Evolutionary conservation across 2,113 vertebrate genomes (phyloP).

Genomic region (Hemichromis elongatus): DNA sequence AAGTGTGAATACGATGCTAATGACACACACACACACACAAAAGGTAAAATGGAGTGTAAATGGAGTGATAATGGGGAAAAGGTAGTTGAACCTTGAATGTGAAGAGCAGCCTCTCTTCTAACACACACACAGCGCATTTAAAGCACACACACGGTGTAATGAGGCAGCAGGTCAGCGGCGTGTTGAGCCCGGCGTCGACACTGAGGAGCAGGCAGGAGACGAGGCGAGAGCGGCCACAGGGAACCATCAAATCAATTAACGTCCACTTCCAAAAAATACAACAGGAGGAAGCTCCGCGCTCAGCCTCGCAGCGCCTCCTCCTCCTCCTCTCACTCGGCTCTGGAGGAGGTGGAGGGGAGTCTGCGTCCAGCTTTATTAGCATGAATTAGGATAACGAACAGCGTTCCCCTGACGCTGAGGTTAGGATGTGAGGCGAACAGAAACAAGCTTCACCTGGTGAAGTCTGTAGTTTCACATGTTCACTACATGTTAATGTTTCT

Average conservation of each 20-base stretch:
- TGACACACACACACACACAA: background rate
- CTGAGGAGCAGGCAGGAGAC: conserved; percentile 51
- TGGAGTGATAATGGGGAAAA: conserved; percentile 37
- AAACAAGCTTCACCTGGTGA: background rate
- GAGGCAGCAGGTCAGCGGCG: conserved; percentile 73
- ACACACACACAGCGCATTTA: background rate
- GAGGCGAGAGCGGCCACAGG: conserved; percentile 62
- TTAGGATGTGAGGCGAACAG: background rate
- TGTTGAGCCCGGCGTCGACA: conserved; percentile 1
- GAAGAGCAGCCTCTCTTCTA: background rate
- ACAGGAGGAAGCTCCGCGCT: conserved; percentile 61
- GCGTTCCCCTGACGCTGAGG: background rate
- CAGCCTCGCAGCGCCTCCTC: background rate
- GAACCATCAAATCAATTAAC: conserved; percentile 90
- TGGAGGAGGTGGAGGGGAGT: conserved; percentile 26
- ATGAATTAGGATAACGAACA: background rate
- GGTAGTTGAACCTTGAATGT: conserved; percentile 29
- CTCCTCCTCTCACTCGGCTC: conserved; percentile 74
- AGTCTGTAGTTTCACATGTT: background rate
- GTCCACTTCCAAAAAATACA: conserved; percentile 79
- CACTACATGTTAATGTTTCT: background rate
- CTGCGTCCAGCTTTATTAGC: background rate
- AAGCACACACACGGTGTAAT: conserved; percentile 64
- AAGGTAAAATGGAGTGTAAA: conserved; percentile 16
- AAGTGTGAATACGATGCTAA: conserved; percentile 15